These are phyloP conservation scores for Planococcus citri DNA, from an alignment of 1,140 invertebrate genomes.

Conservation along the genomic window DNA sequence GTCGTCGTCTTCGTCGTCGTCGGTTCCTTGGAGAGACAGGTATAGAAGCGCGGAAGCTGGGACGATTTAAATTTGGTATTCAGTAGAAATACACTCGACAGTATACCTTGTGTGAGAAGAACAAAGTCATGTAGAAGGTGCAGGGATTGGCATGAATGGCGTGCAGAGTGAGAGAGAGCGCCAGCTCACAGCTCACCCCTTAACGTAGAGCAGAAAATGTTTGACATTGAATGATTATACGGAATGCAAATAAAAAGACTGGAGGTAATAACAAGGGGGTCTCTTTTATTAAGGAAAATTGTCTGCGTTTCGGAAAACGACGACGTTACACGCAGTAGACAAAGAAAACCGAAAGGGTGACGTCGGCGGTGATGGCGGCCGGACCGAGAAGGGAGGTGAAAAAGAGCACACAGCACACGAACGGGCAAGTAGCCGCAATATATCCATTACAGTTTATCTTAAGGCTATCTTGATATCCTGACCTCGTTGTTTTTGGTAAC, in stretches of 20 bases:
- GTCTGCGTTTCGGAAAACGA: not conserved
- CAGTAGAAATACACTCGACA: not conserved
- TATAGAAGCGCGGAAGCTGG: not conserved
- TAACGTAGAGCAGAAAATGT: not conserved
- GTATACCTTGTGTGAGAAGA: too few relatives aligned
- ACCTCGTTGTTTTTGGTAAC: conserved; percentile 18
- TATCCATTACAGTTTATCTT: conserved; percentile 16
- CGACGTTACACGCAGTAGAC: not conserved
- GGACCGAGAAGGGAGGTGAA: not conserved
- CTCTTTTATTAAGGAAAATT: conserved; percentile 14
- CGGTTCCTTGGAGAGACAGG: too few relatives aligned
- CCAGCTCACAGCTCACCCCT: not conserved
- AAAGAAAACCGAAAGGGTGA: too few relatives aligned
- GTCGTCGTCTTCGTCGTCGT: too few relatives aligned
- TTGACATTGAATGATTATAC: conserved; percentile 16
- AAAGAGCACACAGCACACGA: not conserved
- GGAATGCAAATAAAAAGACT: conserved; percentile 13
- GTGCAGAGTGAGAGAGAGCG: not conserved
- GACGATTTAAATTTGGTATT: conserved; percentile 8
- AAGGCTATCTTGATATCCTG: conserved; percentile 13
- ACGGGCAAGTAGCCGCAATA: not conserved
- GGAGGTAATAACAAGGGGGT: not conserved
- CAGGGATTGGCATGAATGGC: not conserved
- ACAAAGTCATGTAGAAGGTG: too few relatives aligned
- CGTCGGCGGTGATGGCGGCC: not conserved